Conservation (phyloP, 2,797 vertebrate genomes). For the Spea hammondii region DNA sequence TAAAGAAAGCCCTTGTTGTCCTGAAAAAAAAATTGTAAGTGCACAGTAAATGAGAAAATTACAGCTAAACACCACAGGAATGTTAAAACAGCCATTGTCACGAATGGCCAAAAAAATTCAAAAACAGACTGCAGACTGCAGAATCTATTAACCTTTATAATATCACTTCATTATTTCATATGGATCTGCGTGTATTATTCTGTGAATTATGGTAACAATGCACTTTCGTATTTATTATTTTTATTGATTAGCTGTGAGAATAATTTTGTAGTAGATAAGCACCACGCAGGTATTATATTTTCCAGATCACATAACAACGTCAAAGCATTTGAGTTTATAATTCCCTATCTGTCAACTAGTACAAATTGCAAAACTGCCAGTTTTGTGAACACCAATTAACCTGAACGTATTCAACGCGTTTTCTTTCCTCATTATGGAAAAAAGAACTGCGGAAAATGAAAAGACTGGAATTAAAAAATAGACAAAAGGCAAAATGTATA, state of each 20-base stretch:
- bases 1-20: too few species aligned
- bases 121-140: background rate
- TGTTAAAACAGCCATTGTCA: too few species aligned
- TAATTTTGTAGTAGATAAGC: slow-evolving; percentile 28
- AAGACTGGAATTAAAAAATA: slow-evolving; percentile 36
- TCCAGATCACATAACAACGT: slow-evolving; percentile 26
- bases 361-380: slow-evolving; percentile 36
- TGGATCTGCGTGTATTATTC: slow-evolving; percentile 19
- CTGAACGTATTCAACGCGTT: slow-evolving; percentile 37
- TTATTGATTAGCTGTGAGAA: slow-evolving; percentile 39
- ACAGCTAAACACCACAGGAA: too few species aligned
- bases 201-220: slow-evolving; percentile 11
- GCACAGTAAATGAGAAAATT: too few species aligned
- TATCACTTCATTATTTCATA: slow-evolving; percentile 40
- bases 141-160: slow-evolving; percentile 49
- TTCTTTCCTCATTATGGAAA: slow-evolving; percentile 42
- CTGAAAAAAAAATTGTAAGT: too few species aligned
- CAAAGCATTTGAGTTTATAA: slow-evolving; percentile 12
- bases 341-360: slow-evolving; percentile 20
- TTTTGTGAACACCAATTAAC: slow-evolving; percentile 42
- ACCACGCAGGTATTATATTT: slow-evolving; percentile 1
- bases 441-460: slow-evolving; percentile 21
- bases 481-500: slow-evolving; percentile 34
- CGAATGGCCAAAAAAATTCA: too few species aligned
- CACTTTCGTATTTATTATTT: slow-evolving; percentile 6